Evolutionary conservation across 2,113 vertebrate genomes (phyloP), one percentile per base, ranked within the genome.

Genomic region (Tychaedon coryphoeus): DNA sequence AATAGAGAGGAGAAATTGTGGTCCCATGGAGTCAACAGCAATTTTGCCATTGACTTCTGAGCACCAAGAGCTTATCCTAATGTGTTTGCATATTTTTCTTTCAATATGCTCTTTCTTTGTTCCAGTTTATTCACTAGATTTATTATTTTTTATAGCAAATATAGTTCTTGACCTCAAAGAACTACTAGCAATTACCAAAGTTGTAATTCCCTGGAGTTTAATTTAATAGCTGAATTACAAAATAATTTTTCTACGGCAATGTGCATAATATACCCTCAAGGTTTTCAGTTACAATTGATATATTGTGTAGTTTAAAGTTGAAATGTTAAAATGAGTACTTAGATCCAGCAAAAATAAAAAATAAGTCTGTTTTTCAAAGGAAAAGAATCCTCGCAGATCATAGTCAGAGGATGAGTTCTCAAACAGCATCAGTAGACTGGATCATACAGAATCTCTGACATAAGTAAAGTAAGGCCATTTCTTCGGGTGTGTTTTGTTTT

Each of bases 401-500:
- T 5, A 66, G 70, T 58, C 48, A 85, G 50, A 90, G 24, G 24
- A 60, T 64, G 38, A 66, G 33, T 81, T 92, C 69, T 60, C 56
- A 62, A 65, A 77, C 33, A 60, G 25, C 19, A 48, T 80, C 36
- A 73, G 3, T 58, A 89, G 43, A 77, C 18, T 57, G 64, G 56
- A 83, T 62, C 28, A 60, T 60, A 48, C 5, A 56, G 58, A 74
- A 45, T 51, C 24, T 70, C 85, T 86, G 36, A 31, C 29, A 26
- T 72, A 26, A 60, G 24, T 51, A 40, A 79, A 79, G 42, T 50
- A 74, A 84, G 81, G 31, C 54, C 7, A 9, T 54, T 91, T 94
- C 89, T 92, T 76, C 61, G 40, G 64, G 33, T 36, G 51, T 25
- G 33, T 93, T 96, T 96, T 96, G 45, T 92, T 97, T 95, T 66